Base-by-base conservation (phyloP, 1,140 invertebrate genomes). In the Trigoniulus corallinus region DNA sequence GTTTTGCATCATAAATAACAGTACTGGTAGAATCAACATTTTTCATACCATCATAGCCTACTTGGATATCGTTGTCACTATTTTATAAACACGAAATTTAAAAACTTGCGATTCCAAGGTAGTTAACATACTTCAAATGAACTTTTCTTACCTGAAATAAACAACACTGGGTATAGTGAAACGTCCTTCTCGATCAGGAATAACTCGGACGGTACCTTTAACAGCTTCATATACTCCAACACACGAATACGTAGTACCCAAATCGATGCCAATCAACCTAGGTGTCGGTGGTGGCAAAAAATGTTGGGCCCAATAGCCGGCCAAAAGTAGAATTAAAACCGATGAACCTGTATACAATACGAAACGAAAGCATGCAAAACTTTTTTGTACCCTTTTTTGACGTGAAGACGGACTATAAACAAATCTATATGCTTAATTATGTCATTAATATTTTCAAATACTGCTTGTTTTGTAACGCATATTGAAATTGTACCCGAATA, bases 151-250 rank as follows among this genome's bases (percentile, higher is more conserved):
- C 37, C 37, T 34, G 24, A 97, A 96, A 53, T 91, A 91, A 42
- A 97, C 92, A 76, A 95, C 96, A 52, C 85, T 89, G 47, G 93
- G 93, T 51, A 93, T 97, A 29, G 92, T 97, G 61, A 92, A 75
- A 73, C 97, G 97, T 64, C 91, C 92, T 68, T 97, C 89, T 69
- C 95, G 91, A 65, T 95, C 96, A 58, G 91, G 89, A 68, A 96
- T 94, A 63, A 96, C 95, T 74, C 96, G 91, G 47, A 96, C 91
- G 70, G 93, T 94, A 61, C 89, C 84, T 64, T 78, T 60, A 10
- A 51, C 41, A 15, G 49, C 44, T 53, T 71, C 66, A 56, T 75
- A 77, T 1, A 77, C 74, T 43, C 73, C 74, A 20, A 72, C 70
- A 54, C 71, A 74, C 3, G 69, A 72, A 55, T 73, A 74, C 12